These are phyloP conservation scores for Gymnopithys bicolor DNA, from an alignment of 2,797 vertebrate species.

Conservation along the genomic window DNA sequence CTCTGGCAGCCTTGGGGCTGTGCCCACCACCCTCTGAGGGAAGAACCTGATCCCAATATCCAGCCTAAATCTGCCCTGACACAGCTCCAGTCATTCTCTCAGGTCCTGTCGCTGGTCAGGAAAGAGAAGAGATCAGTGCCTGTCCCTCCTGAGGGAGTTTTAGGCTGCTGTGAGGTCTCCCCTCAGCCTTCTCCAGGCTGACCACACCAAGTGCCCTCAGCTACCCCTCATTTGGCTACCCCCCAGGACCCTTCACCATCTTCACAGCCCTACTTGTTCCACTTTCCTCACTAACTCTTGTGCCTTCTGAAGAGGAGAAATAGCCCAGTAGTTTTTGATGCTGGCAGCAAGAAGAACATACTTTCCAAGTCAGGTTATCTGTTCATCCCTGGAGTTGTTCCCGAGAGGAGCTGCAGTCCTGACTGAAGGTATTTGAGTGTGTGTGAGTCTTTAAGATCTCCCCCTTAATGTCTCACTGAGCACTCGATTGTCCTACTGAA, in stretches of 20 bases:
- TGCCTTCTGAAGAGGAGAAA: background rate
- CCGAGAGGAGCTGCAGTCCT: background rate
- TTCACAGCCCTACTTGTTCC: background rate
- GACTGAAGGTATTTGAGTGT: background rate
- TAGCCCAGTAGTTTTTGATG: background rate
- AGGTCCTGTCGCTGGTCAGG: background rate
- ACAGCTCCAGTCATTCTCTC: background rate
- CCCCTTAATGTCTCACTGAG: background rate
- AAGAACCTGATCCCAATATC: background rate
- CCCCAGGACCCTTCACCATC: background rate
- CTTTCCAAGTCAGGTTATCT: background rate
- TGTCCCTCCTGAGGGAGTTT: background rate
- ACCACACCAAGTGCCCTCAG: background rate
- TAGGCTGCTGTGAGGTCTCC: background rate
- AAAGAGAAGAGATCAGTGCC: background rate
- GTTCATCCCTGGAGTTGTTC: background rate
- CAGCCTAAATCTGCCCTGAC: background rate
- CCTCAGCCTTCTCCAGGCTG: background rate
- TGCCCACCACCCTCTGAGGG: background rate
- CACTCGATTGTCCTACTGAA: background rate
- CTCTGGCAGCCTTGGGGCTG: accelerated
- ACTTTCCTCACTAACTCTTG: background rate
- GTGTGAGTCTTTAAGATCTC: background rate
- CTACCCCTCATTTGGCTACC: background rate
- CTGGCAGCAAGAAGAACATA: background rate